Base-by-base conservation (phyloP, 1,140 invertebrate species). In the Lutraria rhynchaena region DNA sequence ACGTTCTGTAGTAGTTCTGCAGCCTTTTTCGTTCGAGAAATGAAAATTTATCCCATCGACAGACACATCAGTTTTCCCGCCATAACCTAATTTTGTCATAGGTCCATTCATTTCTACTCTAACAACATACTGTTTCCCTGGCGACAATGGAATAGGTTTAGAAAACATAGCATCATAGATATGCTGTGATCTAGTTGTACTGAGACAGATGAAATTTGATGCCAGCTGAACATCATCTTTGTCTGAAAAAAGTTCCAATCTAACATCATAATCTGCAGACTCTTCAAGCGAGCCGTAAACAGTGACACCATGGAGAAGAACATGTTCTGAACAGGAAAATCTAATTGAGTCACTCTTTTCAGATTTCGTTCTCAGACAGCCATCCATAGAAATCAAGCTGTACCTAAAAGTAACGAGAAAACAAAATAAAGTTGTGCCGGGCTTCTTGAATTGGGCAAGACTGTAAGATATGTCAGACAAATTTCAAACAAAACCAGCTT, bases 241-340 rank as follows among this genome's bases (percentile, higher is more conserved):
- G n/a, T 75, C 70, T 17, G 33, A 53, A 19, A 35, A 46, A 24
- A 80, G 31, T 55, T 67, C 80, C n/a, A 75, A 67, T 35, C 41
- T 71, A 15, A 63, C 61, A 57, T 46, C 41, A 67, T 82, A 82
- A 5, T 82, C 67, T 65, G 70, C 71, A 1, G 55, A 51, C 51
- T 63, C 80, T n/a, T 82, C 80, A 44, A 74, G 51, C 22, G 58
- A 67, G 27, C 80, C 80, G 37, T 82, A 82, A 41, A 82, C 35
- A 44, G 24, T 75, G 5, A 51, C 49, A 0, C 80, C 80, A 67
- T 82, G 80, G 17, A 82, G 51, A 17, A 65, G 35, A 33, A 82
- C 55, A 41, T 33, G 46, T 58, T 82, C 65, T 22, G 71, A 82
- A 74, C 80, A 82, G 9, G 51, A 37, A 51, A 74, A 65, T 51